phyloP scores from a whole-genome alignment of 2,113 vertebrate species.

The Pelecanoides urinatrix region DNA sequence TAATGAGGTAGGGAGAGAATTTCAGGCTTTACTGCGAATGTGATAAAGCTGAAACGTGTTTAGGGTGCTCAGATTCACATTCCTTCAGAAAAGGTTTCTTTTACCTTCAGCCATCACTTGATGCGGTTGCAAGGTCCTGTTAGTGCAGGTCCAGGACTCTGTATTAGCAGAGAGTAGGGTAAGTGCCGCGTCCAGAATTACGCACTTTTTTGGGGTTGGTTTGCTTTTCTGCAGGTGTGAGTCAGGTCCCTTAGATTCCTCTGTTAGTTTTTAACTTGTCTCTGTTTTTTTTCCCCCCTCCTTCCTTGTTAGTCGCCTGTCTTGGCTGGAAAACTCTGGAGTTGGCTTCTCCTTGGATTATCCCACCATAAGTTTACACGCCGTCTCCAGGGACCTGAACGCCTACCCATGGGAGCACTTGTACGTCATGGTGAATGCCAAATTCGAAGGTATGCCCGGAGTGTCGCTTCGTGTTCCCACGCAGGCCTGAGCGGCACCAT shows the following conservation, averaged over 20 bases:
- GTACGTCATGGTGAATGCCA: constrained; percentile 96
- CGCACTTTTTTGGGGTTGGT: not conserved
- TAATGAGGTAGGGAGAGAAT: not conserved
- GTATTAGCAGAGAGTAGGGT: rapidly evolving
- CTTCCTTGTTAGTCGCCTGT: constrained; percentile 77
- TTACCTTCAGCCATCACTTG: not conserved
- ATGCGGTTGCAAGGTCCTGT: not conserved
- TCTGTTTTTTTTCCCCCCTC: not conserved
- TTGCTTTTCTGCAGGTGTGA: not conserved
- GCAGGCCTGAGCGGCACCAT: rapidly evolving
- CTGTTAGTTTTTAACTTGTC: not conserved
- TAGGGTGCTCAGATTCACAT: not conserved
- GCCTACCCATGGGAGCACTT: constrained; percentile 90
- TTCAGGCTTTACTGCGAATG: not conserved
- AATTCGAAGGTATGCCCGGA: constrained; percentile 74
- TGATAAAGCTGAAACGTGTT: not conserved
- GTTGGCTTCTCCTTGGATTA: constrained; percentile 93
- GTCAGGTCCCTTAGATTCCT: not conserved
- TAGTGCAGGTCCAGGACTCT: rapidly evolving
- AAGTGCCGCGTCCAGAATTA: not conserved
- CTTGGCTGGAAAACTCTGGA: constrained; percentile 90
- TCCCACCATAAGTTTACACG: constrained; percentile 92
- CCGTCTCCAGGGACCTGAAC: constrained; percentile 87
- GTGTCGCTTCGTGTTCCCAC: rapidly evolving
- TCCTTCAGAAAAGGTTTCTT: not conserved